Conservation (phyloP, 2,113 vertebrate species). For the Dendropsophus ebraccatus region DNA sequence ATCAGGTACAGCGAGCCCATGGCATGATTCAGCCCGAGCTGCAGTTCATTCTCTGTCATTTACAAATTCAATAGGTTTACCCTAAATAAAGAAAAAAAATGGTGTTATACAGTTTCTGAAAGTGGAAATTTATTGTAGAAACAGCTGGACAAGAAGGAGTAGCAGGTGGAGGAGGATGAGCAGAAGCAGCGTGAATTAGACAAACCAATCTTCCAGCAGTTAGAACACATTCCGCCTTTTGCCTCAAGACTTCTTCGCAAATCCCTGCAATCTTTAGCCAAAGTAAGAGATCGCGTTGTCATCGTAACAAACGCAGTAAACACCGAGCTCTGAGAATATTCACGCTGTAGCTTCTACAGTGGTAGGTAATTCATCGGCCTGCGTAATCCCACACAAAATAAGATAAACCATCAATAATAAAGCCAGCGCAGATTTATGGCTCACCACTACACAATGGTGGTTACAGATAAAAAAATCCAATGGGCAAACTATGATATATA, state of each 20-base stretch:
- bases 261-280: slow-evolving; percentile 34
- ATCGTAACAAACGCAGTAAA: not conserved
- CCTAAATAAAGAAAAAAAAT: slow-evolving; percentile 3
- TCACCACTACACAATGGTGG: not conserved
- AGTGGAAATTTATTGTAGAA: slow-evolving; percentile 29
- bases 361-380: not conserved
- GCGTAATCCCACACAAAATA: not conserved
- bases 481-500: not conserved
- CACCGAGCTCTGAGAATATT: not conserved
- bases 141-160: slow-evolving; percentile 50
- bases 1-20: not conserved
- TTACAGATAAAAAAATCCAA: not conserved
- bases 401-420: not conserved
- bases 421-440: not conserved
- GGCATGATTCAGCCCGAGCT: not conserved
- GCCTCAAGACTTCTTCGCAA: slow-evolving; percentile 50
- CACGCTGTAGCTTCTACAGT: not conserved
- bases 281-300: slow-evolving; percentile 18
- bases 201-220: slow-evolving; percentile 47
- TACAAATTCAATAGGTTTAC: too few relatives aligned
- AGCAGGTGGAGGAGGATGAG: slow-evolving; percentile 50
- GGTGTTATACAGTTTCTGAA: slow-evolving; percentile 17
- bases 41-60: too few relatives aligned
- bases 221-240: slow-evolving; percentile 41
- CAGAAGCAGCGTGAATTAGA: slow-evolving; percentile 39